phyloP scores from a whole-genome alignment of 2,113 vertebrate species.

The Pelecanus crispus region DNA sequence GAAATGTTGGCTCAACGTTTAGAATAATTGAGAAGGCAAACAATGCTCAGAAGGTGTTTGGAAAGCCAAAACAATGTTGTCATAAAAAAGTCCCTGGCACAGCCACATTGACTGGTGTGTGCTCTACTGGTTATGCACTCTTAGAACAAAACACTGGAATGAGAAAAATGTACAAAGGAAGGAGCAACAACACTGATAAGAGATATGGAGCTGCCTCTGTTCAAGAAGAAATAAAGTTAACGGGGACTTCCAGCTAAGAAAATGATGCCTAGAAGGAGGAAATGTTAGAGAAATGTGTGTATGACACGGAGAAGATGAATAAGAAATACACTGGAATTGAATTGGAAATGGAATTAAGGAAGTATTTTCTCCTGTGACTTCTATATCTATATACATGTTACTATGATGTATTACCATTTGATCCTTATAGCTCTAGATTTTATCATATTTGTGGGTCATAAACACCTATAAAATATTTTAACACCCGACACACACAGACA shows the following conservation, averaged over 20 bases:
- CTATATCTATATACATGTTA: neutral
- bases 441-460: neutral
- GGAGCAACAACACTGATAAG: neutral
- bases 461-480: neutral
- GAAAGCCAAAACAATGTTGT: neutral
- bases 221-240: neutral
- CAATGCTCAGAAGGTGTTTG: neutral
- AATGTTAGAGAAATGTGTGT: neutral
- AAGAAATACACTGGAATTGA: neutral
- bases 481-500: too few species aligned
- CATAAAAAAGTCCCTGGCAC: neutral
- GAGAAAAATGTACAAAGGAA: neutral
- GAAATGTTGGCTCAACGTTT: neutral
- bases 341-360: neutral
- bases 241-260: neutral
- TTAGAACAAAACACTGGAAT: neutral
- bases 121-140: fast-evolving
- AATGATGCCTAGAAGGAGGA: neutral
- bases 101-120: neutral
- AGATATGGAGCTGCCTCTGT: neutral
- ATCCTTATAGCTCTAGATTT: neutral
- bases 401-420: neutral
- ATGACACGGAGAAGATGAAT: neutral
- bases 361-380: neutral
- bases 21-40: neutral